These are phyloP conservation scores for Alaudala cheleensis DNA, from an alignment of 2,113 vertebrate species.

Conservation along the genomic window DNA sequence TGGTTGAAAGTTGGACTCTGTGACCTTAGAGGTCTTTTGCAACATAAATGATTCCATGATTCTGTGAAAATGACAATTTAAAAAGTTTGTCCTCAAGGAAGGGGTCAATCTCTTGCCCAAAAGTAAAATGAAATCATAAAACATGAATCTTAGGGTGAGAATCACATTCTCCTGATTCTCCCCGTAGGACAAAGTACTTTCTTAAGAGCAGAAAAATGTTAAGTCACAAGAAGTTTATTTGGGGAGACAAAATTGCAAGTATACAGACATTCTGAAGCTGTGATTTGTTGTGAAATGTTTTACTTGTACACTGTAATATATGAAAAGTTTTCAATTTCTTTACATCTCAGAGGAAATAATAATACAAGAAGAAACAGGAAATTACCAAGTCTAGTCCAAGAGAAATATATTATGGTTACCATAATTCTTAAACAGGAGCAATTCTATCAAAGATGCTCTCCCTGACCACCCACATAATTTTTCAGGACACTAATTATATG, in stretches of 20 bases:
- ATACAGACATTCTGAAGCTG: not conserved
- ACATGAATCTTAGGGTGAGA: not conserved
- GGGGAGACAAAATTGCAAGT: not conserved
- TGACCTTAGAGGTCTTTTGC: not conserved
- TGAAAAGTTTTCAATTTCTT: not conserved
- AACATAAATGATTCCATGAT: not conserved
- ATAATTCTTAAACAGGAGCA: not conserved
- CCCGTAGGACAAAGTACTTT: not conserved
- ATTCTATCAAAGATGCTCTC: not conserved
- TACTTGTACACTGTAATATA: not conserved
- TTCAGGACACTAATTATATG: not conserved
- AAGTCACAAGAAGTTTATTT: not conserved
- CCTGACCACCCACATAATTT: not conserved
- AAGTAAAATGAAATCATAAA: not conserved
- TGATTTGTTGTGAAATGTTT: not conserved
- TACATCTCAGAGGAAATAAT: not conserved
- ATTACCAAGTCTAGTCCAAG: not conserved
- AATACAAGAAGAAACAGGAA: not conserved
- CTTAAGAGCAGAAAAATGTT: not conserved
- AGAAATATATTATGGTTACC: not conserved
- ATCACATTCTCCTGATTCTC: not conserved
- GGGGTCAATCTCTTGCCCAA: not conserved
- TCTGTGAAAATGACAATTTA: not conserved
- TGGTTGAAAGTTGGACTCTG: accelerated
- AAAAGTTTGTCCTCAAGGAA: not conserved